phyloP scores from a whole-genome alignment of 2,888 invertebrate genomes.

The Leucophenga maculata region DNA sequence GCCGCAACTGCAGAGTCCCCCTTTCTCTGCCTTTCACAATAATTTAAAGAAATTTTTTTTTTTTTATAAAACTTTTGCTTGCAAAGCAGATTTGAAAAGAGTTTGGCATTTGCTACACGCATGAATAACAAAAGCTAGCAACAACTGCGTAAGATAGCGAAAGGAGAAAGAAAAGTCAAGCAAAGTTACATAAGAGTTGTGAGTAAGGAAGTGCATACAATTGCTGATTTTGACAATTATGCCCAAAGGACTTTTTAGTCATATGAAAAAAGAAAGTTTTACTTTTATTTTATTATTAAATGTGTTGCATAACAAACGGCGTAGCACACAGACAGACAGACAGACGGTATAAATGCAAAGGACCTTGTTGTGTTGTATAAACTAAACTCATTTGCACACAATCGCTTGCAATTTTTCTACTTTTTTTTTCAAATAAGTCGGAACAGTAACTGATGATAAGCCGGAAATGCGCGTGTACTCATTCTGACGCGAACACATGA shows the following conservation, averaged over 20 bases:
- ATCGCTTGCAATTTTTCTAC: slow-evolving; percentile 1
- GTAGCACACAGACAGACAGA: background rate
- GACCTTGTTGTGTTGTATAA: background rate
- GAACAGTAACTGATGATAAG: slow-evolving; percentile 1
- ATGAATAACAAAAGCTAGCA: background rate
- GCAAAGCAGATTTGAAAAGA: too few relatives aligned
- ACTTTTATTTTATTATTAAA: too few relatives aligned
- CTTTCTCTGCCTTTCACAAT: too few relatives aligned
- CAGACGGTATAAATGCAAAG: background rate
- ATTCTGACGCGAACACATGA: too few relatives aligned
- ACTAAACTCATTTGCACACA: slow-evolving; percentile 1
- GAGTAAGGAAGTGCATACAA: background rate
- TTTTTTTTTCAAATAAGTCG: background rate
- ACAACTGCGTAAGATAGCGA: background rate
- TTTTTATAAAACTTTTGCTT: too few relatives aligned
- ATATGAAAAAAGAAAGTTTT: background rate
- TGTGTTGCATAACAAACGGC: slow-evolving; percentile 1
- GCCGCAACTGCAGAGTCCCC: too few relatives aligned
- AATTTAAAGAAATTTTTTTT: too few relatives aligned
- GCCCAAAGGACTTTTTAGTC: slow-evolving; percentile 1
- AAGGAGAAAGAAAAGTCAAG: too few relatives aligned
- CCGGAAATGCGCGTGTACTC: background rate
- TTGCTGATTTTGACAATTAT: slow-evolving; percentile 5
- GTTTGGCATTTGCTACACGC: too few relatives aligned
- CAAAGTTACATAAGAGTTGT: background rate